Evolutionary conservation across 1,140 invertebrate species (phyloP).

Genomic region (Hylaeus anthracinus): DNA sequence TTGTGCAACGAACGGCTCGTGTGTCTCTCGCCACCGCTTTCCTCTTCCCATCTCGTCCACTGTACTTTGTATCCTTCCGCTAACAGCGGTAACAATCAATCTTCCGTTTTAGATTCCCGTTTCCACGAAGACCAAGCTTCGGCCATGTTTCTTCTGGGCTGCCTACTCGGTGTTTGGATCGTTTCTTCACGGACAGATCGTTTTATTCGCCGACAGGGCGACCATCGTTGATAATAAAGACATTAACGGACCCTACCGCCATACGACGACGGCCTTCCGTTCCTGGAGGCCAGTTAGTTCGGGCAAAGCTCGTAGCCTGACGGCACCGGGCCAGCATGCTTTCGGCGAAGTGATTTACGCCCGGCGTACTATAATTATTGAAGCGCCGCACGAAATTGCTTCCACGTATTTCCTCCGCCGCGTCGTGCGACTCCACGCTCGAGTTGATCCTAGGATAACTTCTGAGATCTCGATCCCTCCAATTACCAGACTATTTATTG

Average conservation of each 20-base stretch:
- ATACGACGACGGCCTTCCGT: slow-evolving; percentile 64
- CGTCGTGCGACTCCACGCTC: not conserved
- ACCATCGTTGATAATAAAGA: slow-evolving; percentile 67
- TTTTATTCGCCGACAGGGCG: slow-evolving; percentile 37
- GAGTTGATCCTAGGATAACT: not conserved
- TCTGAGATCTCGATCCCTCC: too few relatives aligned
- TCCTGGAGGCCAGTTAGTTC: slow-evolving; percentile 65
- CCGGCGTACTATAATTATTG: slow-evolving; percentile 65
- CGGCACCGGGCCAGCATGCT: slow-evolving; percentile 41
- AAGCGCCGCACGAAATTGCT: slow-evolving; percentile 65
- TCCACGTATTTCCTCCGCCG: slow-evolving; percentile 43
- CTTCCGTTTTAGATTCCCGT: not conserved
- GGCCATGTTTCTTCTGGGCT: not conserved
- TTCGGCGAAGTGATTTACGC: slow-evolving; percentile 72
- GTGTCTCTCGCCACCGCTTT: not conserved
- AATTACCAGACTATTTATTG: too few relatives aligned
- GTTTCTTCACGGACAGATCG: slow-evolving; percentile 26
- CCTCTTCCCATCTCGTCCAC: not conserved
- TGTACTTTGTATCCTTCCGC: too few relatives aligned
- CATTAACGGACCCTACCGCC: slow-evolving; percentile 58
- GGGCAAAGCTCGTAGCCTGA: slow-evolving; percentile 42
- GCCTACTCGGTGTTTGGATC: not conserved
- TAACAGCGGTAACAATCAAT: too few relatives aligned
- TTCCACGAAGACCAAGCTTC: slow-evolving; percentile 3
- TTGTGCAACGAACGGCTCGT: too few relatives aligned